Conservation (phyloP, 2,113 vertebrate species). For the Fulmarus glacialis region DNA sequence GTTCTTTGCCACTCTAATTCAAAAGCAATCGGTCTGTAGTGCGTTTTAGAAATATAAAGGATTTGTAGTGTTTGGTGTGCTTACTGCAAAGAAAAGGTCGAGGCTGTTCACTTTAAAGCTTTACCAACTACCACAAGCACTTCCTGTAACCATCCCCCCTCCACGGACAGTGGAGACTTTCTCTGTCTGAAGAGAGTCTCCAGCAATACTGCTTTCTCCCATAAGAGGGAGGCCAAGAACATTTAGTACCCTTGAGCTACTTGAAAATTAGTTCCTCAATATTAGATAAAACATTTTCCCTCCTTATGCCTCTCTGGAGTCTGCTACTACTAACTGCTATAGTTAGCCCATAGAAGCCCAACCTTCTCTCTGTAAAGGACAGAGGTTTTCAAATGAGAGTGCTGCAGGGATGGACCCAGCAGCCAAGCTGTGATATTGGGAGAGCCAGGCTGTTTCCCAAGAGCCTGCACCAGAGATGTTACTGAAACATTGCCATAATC, state of each 20-base stretch:
- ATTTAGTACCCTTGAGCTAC: background rate
- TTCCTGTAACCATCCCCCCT: accelerated
- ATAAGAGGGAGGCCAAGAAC: slow-evolving; percentile 37
- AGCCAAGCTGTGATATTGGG: background rate
- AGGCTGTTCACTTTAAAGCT: background rate
- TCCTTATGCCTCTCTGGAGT: background rate
- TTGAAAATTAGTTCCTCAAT: background rate
- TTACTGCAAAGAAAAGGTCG: background rate
- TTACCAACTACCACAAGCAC: accelerated
- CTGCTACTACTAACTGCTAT: too few species aligned
- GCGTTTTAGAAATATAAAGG: background rate
- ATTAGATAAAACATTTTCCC: background rate
- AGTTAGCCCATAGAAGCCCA: background rate
- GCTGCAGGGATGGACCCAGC: background rate
- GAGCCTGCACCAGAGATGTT: background rate
- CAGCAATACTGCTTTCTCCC: slow-evolving; percentile 9
- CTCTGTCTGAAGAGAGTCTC: background rate
- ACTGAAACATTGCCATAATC: background rate
- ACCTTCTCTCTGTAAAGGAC: background rate
- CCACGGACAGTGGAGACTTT: background rate
- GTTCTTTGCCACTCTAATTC: background rate
- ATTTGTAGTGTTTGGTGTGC: background rate
- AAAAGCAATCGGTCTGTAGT: background rate
- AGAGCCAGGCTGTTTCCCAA: background rate
- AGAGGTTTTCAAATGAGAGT: background rate